Evolutionary conservation across 2,888 invertebrate genomes (phyloP).

Genomic region (Eurois occulta): DNA sequence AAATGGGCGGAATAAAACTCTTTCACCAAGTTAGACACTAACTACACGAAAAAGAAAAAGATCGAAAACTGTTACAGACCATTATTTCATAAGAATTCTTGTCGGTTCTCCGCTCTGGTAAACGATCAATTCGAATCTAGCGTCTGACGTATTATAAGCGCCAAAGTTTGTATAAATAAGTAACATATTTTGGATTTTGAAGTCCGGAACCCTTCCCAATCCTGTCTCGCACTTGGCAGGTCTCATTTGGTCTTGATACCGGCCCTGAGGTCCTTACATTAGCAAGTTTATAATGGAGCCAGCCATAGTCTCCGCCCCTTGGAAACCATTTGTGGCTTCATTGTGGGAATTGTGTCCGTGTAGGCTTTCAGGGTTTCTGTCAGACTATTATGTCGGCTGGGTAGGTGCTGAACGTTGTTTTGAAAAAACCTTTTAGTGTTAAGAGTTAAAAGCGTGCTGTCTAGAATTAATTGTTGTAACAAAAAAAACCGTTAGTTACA

Average conservation of each 20-base stretch:
- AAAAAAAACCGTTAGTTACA: not conserved
- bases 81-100: not conserved
- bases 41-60: too few species aligned
- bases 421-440: slow-evolving; percentile 19
- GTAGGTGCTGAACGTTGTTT: slow-evolving; percentile 11
- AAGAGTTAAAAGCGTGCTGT: not conserved
- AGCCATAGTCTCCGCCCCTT: slow-evolving; percentile 20
- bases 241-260: slow-evolving; percentile 45
- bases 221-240: slow-evolving; percentile 7
- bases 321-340: slow-evolving; percentile 57
- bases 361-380: slow-evolving; percentile 49
- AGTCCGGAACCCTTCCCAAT: not conserved
- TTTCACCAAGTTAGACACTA: too few species aligned
- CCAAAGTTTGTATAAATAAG: not conserved
- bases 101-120: not conserved
- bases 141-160: not conserved
- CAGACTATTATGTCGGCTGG: slow-evolving; percentile 16
- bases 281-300: slow-evolving; percentile 63
- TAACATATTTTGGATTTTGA: not conserved
- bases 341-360: slow-evolving; percentile 26
- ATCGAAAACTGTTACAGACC: too few species aligned
- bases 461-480: not conserved
- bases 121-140: not conserved
- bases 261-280: slow-evolving; percentile 50
- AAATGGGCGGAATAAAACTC: too few species aligned